Evolutionary conservation across 2,797 vertebrate genomes (phyloP).

Genomic region (Catharus ustulatus): DNA sequence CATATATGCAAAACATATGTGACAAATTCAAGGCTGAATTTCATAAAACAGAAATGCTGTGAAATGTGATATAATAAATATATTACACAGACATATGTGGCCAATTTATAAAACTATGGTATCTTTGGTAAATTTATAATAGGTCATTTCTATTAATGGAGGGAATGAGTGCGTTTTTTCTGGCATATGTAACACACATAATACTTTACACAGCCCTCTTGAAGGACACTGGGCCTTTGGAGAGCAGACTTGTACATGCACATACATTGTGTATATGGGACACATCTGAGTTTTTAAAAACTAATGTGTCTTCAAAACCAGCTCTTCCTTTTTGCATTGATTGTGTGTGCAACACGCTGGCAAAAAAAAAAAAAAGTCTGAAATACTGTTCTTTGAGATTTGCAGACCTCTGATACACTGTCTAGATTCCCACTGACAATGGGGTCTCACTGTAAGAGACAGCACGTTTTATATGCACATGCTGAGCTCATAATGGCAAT

Average conservation of each 20-base stretch:
- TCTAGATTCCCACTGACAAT: neutral
- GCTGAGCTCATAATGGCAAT: neutral
- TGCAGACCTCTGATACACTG: neutral
- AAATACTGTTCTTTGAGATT: neutral
- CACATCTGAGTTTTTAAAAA: neutral
- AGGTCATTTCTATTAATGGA: conserved; percentile 56
- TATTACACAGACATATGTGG: conserved; percentile 62
- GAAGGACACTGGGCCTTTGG: neutral
- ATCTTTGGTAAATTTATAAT: conserved; percentile 62
- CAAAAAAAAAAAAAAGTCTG: neutral
- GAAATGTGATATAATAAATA: conserved; percentile 70
- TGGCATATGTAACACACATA: neutral
- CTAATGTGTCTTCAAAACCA: neutral
- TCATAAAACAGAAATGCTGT: conserved; percentile 66
- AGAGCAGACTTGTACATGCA: neutral
- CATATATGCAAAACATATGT: conserved; percentile 70
- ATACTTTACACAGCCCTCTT: neutral
- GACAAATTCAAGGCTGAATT: conserved; percentile 64
- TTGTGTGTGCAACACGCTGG: neutral
- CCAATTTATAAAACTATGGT: conserved; percentile 56
- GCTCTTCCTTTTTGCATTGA: neutral
- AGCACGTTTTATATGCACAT: neutral
- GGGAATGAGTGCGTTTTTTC: neutral
- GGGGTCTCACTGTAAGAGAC: neutral
- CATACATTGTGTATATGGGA: neutral